phyloP scores from a whole-genome alignment of 2,888 invertebrate species.

The Ochlodes sylvanus region DNA sequence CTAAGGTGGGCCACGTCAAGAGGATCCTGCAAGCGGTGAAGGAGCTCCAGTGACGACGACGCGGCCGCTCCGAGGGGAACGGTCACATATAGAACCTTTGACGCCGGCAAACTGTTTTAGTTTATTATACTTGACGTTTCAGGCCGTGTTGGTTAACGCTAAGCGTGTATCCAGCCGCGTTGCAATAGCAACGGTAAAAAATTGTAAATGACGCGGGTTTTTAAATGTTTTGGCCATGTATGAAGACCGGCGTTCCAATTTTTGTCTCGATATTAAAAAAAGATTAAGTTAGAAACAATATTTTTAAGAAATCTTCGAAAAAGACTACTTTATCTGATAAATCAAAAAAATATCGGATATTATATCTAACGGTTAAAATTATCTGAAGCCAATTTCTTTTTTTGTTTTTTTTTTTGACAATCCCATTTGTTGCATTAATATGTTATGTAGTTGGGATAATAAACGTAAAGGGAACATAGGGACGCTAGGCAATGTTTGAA shows the following conservation, averaged over 20 bases:
- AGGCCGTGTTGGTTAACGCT: background rate
- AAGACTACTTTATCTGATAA: no score
- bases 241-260: no score
- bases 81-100: constrained; percentile 53
- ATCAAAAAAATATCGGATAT: no score
- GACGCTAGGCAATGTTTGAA: background rate
- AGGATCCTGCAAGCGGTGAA: constrained; percentile 96
- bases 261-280: no score
- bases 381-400: no score
- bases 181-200: background rate
- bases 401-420: no score
- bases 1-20: constrained; percentile 98
- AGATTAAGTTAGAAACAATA: no score
- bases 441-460: background rate
- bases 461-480: background rate
- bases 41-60: constrained; percentile 86
- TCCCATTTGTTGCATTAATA: no score
- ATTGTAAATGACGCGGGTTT: background rate
- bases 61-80: constrained; percentile 80
- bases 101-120: background rate
- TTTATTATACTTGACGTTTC: background rate
- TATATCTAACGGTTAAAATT: no score
- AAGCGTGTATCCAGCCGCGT: background rate
- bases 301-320: no score
- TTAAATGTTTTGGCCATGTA: background rate